Evolutionary conservation across 1,140 invertebrate genomes (phyloP).

Genomic region (Heliconius nattereri): DNA sequence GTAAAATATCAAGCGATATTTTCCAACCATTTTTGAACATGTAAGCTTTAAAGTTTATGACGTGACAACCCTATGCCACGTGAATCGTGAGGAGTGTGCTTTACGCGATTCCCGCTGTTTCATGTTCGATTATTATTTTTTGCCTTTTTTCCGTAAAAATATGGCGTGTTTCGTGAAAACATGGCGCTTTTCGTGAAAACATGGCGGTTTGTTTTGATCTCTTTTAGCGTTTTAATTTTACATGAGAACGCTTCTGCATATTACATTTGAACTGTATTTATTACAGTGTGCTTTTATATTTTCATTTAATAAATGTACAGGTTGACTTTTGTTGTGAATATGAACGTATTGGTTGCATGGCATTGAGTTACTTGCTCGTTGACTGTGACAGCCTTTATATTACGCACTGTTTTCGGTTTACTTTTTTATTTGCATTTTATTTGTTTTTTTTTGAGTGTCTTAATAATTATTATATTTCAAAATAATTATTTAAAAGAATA

Average conservation of each 20-base stretch:
- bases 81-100: conserved; percentile 5
- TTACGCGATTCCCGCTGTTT: conserved; percentile 29
- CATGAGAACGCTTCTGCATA: conserved; percentile 31
- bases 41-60: background rate
- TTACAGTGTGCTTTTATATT: conserved; percentile 16
- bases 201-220: conserved; percentile 33
- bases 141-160: background rate
- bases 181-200: conserved; percentile 27
- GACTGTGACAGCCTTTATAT: background rate
- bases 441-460: too few species aligned
- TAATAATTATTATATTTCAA: too few species aligned
- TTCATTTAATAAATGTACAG: conserved; percentile 10
- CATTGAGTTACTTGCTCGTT: background rate
- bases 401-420: background rate
- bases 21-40: background rate
- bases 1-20: background rate
- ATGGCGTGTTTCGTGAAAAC: conserved; percentile 24
- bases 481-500: too few species aligned
- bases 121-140: conserved; percentile 35
- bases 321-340: background rate
- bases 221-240: conserved; percentile 35
- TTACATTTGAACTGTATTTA: conserved; percentile 30
- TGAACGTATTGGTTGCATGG: background rate
- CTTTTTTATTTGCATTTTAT: background rate
- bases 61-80: conserved; percentile 13